Evolutionary conservation across 2,888 invertebrate genomes (phyloP).

Genomic region (Drosophila paracracens): DNA sequence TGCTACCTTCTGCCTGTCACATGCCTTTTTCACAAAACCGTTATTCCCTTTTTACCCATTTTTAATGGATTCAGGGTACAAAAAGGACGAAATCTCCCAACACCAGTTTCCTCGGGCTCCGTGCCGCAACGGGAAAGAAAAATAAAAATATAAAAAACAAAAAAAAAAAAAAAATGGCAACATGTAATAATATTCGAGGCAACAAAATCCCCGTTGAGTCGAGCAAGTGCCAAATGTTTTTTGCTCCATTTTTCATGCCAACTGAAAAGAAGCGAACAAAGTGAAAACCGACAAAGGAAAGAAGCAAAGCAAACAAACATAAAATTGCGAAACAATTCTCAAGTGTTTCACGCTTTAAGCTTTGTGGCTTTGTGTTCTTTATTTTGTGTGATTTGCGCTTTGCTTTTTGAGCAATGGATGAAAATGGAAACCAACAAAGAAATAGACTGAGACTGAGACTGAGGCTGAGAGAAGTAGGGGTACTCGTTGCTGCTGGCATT

Average conservation of each 20-base stretch:
- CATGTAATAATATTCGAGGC: constrained; percentile 37
- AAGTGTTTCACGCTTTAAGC: constrained; percentile 77
- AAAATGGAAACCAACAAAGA: constrained; percentile 12
- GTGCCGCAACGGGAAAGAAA: constrained; percentile 28
- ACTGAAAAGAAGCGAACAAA: constrained; percentile 23
- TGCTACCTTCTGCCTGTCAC: not conserved
- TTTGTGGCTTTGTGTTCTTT: constrained; percentile 63
- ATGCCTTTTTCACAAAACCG: not conserved
- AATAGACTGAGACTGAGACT: not conserved
- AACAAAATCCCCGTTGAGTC: constrained; percentile 58
- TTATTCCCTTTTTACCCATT: not conserved
- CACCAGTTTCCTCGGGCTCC: constrained; percentile 20
- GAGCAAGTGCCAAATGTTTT: constrained; percentile 46
- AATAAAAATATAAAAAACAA: not conserved
- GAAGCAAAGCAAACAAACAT: constrained; percentile 45
- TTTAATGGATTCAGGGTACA: not conserved
- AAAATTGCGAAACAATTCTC: constrained; percentile 77
- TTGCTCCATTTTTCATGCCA: constrained; percentile 27
- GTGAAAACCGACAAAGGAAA: constrained; percentile 28
- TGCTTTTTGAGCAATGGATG: constrained; percentile 17
- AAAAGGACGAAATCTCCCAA: constrained; percentile 39
- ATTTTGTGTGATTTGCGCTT: constrained; percentile 45
- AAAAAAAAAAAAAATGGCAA: constrained; percentile 11
- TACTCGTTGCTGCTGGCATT: constrained; percentile 13
- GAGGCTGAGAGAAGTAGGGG: not conserved